Evolutionary conservation across 2,797 vertebrate genomes (phyloP), one percentile per base, ranked within the genome.

Genomic region (Trachops cirrhosus): DNA sequence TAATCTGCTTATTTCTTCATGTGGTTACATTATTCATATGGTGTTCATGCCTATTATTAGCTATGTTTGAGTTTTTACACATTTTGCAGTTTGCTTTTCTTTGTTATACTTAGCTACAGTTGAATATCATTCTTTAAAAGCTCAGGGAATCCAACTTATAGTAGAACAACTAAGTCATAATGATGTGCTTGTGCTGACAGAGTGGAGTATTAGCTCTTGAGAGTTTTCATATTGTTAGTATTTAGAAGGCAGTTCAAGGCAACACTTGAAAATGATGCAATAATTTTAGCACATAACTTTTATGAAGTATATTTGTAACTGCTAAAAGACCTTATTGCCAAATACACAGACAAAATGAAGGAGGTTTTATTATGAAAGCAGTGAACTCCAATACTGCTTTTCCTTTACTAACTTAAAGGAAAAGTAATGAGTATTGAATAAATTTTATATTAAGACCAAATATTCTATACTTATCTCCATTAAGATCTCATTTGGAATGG

Each of bases 401-500:
- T 91, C 24, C 57, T 86, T 85, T 80, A 85, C 2, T 82, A 57
- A 19, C 44, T 82, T 75, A 88, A 75, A 90, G 71, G 41, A 93
- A 91, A 82, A 57, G 37, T 73, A 59, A 44, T 39, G 54, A 67
- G 68, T 59, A 8, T 89, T 54, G 50, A 79, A 48, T 93, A 37
- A 74, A 67, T 83, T 91, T 92, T 90, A 46, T 79, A 68, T 79
- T 75, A 70, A 32, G 11, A 80, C 9, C 46, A 88, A 86, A 39
- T 86, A 48, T 88, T 74, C 70, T 62, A 14, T 71, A 44, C 14
- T 85, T 80, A 54, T 44, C 29, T 67, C 39, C 26, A n/a, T 89
- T 79, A 57, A 89, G 44, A 86, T 86, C 46, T 94, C 74, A 89
- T 7, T 67, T 89, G 29, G 59, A 96, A 97, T 14, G 18, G 5